A percentile compares a stretch with the other conserved stretches of the same genome.
phyloP scores from a whole-genome alignment of 2,113 vertebrate genomes.

The Oxyruncus cristatus region DNA sequence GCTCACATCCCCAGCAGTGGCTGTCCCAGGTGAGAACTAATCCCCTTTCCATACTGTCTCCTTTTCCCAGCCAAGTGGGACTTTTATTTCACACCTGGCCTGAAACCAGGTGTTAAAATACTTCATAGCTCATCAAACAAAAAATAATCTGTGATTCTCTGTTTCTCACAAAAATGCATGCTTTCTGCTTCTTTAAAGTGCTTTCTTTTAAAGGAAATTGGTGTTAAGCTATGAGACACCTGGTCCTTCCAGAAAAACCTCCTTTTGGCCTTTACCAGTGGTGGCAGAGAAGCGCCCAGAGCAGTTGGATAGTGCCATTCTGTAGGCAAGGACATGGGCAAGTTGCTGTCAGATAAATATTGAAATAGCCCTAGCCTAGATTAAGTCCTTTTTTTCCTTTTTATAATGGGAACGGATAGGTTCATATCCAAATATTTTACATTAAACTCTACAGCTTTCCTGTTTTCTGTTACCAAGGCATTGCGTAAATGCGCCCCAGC shows the following conservation, averaged over 20 bases:
- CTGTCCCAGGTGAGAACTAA: neutral
- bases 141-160: neutral
- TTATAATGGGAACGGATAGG: neutral
- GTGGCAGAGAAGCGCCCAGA: neutral
- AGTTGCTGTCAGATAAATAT: neutral
- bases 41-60: neutral
- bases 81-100: neutral
- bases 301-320: neutral
- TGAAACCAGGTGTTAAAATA: neutral
- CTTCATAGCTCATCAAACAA: neutral
- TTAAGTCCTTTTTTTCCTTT: neutral
- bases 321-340: neutral
- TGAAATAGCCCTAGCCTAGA: neutral
- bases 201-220: neutral
- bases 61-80: neutral
- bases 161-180: neutral
- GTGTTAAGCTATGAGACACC: neutral
- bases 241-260: neutral
- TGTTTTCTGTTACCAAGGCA: neutral
- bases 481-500: neutral
- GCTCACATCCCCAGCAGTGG: neutral
- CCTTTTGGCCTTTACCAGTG: neutral
- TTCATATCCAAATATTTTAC: neutral
- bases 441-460: neutral
- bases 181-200: neutral